Evolutionary conservation across 2,113 vertebrate genomes (phyloP), one percentile per base, ranked within the genome.

Genomic region (Archocentrus centrarchus): DNA sequence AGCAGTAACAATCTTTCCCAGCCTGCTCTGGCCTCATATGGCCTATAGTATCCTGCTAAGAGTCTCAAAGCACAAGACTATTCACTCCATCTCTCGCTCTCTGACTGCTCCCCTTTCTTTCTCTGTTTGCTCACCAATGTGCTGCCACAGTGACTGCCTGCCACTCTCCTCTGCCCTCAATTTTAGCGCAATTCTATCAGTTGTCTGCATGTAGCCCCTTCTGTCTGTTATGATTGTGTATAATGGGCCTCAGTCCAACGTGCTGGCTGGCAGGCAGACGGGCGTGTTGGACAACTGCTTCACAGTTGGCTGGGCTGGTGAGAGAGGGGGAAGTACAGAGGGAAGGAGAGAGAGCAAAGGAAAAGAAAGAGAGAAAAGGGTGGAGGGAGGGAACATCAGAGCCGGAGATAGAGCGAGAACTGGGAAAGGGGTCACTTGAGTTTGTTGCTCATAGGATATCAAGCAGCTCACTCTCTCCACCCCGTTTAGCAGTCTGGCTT

Each of bases 371-470:
- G 76, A 68, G 84, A 82, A 83, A 83, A 79, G 86, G 80, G 77
- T 37, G 37, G 83, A 83, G 90, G 80, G 81, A 88, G 86, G 79
- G 89, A 91, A 81, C 80, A 63, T 89, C 63, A 77, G 84, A 82
- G 89, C 82, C 85, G 84, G 83, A 91, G 85, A 89, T 82, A 88
- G 87, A 92, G 77, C 59, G 86, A 87, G 91, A 90, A 66, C 84
- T 59, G 88, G 87, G 89, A 94, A 86, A 39, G 92, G 92, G 95
- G 94, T 96, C 94, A 96, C 92, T 95, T 91, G 93, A 95, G 95
- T 96, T 96, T 95, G 91, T 94, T 95, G 91, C 94, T 94, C 91
- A 88, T 92, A 94, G 92, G 91, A 94, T 95, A 95, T 95, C 92
- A 91, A 86, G 92, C 89, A 73, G 79, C 83, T 92, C 80, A 24